A percentile compares a stretch with the other conserved stretches of the same genome.
Evolutionary conservation across 1,140 invertebrate species (phyloP).

Genomic region (Formica exsecta): DNA sequence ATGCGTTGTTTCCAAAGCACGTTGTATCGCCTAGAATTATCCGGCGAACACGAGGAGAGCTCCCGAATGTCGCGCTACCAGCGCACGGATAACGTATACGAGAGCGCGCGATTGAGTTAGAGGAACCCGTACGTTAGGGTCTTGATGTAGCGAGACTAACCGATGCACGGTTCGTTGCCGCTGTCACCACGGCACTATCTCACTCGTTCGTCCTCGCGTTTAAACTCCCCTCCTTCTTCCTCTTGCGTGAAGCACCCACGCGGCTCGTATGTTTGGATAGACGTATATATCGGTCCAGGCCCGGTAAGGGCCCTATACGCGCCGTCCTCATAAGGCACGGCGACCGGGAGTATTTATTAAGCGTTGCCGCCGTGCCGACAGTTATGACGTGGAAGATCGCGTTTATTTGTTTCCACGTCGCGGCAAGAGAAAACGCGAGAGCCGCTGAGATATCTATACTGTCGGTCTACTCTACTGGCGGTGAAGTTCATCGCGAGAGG

Average conservation of each 20-base stretch:
- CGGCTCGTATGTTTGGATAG: constrained; percentile 48
- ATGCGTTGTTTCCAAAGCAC: neutral
- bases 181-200: constrained; percentile 84
- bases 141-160: constrained; percentile 86
- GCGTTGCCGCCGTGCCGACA: constrained; percentile 74
- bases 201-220: constrained; percentile 73
- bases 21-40: constrained; percentile 62
- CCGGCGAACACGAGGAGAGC: constrained; percentile 39
- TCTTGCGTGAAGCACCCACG: constrained; percentile 37
- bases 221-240: constrained; percentile 18
- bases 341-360: constrained; percentile 78
- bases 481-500: neutral
- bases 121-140: constrained; percentile 72
- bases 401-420: constrained; percentile 70
- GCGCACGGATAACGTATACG: constrained; percentile 39
- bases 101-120: constrained; percentile 65
- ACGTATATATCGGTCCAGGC: constrained; percentile 49
- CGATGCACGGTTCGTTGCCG: constrained; percentile 85
- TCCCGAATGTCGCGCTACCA: constrained; percentile 36
- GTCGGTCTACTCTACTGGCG: neutral
- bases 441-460: constrained; percentile 64
- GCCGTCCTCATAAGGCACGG: constrained; percentile 63
- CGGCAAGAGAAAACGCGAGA: neutral
- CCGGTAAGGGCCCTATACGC: neutral
- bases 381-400: constrained; percentile 73